These are phyloP conservation scores for Pygoscelis adeliae DNA, from an alignment of 2,113 vertebrate genomes.

Conservation along the genomic window DNA sequence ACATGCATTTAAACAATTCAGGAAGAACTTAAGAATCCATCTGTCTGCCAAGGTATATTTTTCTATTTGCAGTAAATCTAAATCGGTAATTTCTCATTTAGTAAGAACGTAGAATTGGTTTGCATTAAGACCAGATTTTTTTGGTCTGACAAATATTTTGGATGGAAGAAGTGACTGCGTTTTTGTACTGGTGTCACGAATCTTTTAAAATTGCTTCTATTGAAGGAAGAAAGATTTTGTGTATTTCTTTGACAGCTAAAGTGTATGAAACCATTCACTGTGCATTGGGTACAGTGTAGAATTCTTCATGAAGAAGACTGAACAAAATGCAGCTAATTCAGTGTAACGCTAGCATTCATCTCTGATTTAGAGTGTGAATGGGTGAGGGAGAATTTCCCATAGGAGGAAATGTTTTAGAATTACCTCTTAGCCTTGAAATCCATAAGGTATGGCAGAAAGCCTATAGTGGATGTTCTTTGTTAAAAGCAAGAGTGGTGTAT, in stretches of 20 bases:
- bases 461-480: neutral
- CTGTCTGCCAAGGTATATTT: conserved; percentile 52
- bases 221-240: neutral
- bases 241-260: neutral
- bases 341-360: neutral
- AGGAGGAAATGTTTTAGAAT: neutral
- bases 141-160: neutral
- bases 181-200: neutral
- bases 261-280: neutral
- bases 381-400: neutral
- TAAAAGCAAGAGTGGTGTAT: neutral
- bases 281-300: neutral
- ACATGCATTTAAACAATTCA: conserved; percentile 62
- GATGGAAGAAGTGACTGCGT: neutral
- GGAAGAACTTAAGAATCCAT: conserved; percentile 53
- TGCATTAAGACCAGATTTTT: neutral
- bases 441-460: accelerated
- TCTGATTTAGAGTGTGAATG: accelerated
- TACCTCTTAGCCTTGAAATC: neutral
- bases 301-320: neutral
- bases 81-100: neutral
- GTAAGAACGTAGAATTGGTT: neutral
- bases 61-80: conserved; percentile 25
- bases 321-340: neutral
- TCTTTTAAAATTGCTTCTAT: neutral